phyloP scores from a whole-genome alignment of 1,140 invertebrate species.

The Ptiloglossa arizonensis region DNA sequence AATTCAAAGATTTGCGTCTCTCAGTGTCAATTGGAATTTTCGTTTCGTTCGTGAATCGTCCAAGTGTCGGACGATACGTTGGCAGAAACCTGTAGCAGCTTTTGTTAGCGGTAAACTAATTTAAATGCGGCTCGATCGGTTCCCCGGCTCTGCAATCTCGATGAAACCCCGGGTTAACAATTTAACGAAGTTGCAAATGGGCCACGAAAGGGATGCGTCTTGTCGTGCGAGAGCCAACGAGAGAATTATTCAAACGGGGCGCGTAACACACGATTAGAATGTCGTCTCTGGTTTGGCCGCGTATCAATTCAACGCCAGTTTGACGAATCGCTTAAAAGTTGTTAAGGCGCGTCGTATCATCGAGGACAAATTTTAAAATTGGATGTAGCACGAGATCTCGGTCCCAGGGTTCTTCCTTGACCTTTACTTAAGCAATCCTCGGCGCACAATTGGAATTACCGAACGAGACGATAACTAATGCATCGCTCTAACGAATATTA shows the following conservation, averaged over 20 bases:
- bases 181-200: background rate
- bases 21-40: too few relatives aligned
- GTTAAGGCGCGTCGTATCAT: background rate
- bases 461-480: background rate
- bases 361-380: constrained; percentile 36
- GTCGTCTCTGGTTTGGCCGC: constrained; percentile 34
- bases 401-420: background rate
- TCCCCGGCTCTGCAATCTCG: background rate
- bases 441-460: background rate
- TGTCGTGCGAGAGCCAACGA: background rate
- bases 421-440: background rate
- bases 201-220: background rate
- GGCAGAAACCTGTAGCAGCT: background rate
- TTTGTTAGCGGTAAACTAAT: constrained; percentile 10
- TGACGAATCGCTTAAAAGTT: constrained; percentile 44
- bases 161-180: background rate
- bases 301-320: constrained; percentile 17
- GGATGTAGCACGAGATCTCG: background rate
- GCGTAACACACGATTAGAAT: background rate
- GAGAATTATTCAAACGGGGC: constrained; percentile 45
- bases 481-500: too few relatives aligned
- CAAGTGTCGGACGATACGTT: too few relatives aligned
- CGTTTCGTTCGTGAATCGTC: background rate
- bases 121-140: constrained; percentile 1
- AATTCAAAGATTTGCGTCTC: too few relatives aligned